Evolutionary conservation across 2,797 vertebrate species (phyloP).

Genomic region (Saguinus oedipus): DNA sequence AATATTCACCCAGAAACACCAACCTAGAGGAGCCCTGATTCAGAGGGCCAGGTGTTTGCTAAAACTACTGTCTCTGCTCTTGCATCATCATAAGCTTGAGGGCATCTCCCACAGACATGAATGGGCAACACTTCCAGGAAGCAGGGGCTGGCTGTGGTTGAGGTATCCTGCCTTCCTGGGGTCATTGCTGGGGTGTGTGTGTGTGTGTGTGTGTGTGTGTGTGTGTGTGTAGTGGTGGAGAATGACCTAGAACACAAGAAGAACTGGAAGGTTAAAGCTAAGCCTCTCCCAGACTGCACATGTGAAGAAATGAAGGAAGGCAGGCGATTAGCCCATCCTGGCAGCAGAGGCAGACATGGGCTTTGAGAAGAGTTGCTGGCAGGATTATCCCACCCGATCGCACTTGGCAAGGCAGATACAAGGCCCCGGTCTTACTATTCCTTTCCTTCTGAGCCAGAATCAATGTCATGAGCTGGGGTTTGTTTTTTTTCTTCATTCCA

Average conservation of each 20-base stretch:
- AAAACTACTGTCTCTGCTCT: neutral
- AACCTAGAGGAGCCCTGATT: neutral
- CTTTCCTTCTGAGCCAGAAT: neutral
- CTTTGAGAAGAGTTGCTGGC: neutral
- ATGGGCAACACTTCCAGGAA: neutral
- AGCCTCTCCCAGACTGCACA: neutral
- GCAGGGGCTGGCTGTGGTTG: neutral
- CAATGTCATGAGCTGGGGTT: fast-evolving
- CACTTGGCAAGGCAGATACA: neutral
- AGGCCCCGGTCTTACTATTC: neutral
- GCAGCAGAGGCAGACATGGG: neutral
- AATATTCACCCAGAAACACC: neutral
- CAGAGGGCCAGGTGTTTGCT: neutral
- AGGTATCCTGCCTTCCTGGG: too few relatives aligned
- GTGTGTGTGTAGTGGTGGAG: too few relatives aligned
- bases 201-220: too few relatives aligned
- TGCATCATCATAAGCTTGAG: neutral
- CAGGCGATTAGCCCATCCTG: neutral
- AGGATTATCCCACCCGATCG: neutral
- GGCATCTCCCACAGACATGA: neutral
- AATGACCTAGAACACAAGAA: neutral
- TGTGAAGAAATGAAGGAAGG: neutral
- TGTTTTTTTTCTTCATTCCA: too few relatives aligned
- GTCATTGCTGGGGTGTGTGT: neutral
- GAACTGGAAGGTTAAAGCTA: neutral